Conservation (phyloP, 2,113 vertebrate species). For the Xiphophorus couchianus region DNA sequence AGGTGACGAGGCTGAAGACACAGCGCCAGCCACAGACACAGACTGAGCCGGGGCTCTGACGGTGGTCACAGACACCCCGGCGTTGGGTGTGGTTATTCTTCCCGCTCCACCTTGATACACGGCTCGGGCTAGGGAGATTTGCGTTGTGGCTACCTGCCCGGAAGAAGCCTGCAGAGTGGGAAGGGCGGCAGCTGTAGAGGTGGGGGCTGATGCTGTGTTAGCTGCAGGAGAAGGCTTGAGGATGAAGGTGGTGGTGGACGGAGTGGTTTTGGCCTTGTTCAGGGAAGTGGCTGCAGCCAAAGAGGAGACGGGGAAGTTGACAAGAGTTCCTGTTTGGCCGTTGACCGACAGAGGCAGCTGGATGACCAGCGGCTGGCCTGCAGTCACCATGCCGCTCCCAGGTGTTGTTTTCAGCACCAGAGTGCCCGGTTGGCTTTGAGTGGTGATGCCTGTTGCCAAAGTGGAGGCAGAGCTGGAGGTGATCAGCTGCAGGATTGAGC, state of each 20-base stretch:
- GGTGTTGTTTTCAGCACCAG: conserved; percentile 73
- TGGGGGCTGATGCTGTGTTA: conserved; percentile 42
- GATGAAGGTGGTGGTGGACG: conserved; percentile 77
- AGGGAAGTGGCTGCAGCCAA: conserved; percentile 68
- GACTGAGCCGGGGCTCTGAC: conserved; percentile 74
- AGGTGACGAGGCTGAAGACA: conserved; percentile 75
- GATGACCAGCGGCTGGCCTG: conserved; percentile 78
- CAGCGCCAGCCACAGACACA: conserved; percentile 76
- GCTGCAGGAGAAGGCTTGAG: conserved; percentile 69
- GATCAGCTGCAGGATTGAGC: conserved; percentile 77
- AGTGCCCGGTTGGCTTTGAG: conserved; percentile 74
- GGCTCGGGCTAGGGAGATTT: conserved; percentile 76
- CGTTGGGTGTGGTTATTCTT: conserved; percentile 73
- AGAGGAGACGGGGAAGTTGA: conserved; percentile 78
- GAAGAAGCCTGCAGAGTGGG: conserved; percentile 58
- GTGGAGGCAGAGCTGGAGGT: conserved; percentile 65
- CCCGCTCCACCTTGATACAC: conserved; percentile 78
- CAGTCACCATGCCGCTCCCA: conserved; percentile 56
- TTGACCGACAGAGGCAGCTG: conserved; percentile 79
- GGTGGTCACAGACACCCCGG: conserved; percentile 79
- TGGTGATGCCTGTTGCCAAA: conserved; percentile 59
- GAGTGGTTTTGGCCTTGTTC: conserved; percentile 77
- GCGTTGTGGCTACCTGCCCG: conserved; percentile 54
- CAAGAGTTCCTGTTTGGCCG: conserved; percentile 73
- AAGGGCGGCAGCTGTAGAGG: conserved; percentile 38